phyloP scores from a whole-genome alignment of 2,113 vertebrate species.

The Plecturocebus donacophilus region DNA sequence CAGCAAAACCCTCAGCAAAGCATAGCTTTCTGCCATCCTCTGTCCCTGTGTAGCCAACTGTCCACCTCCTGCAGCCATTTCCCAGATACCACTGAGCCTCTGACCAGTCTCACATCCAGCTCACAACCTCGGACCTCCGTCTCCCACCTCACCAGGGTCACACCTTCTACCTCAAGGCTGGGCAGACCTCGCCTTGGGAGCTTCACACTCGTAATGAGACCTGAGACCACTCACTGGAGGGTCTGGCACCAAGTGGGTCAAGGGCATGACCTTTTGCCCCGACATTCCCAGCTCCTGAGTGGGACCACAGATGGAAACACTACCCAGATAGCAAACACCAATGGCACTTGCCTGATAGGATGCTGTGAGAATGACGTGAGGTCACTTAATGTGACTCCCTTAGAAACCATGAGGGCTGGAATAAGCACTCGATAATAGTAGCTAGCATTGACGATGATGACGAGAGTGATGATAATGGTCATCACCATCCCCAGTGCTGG shows the following conservation, averaged over 20 bases:
- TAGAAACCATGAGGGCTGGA: accelerated
- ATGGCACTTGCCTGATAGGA: not conserved
- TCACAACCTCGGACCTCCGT: not conserved
- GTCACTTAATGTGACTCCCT: accelerated
- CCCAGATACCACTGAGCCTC: not conserved
- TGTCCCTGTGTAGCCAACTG: accelerated
- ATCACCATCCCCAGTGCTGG: accelerated
- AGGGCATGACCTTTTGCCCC: not conserved
- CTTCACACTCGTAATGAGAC: not conserved
- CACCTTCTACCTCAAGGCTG: not conserved
- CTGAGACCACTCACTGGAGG: not conserved
- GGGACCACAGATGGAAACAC: not conserved
- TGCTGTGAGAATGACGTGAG: accelerated
- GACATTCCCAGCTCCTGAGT: not conserved
- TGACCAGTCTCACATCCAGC: not conserved
- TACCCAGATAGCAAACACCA: not conserved
- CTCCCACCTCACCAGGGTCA: accelerated
- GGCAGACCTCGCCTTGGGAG: not conserved
- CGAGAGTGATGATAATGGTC: accelerated
- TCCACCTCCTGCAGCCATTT: not conserved
- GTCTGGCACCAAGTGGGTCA: not conserved
- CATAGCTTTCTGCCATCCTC: not conserved
- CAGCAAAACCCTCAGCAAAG: not conserved
- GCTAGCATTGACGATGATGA: accelerated
- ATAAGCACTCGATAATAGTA: accelerated